Evolutionary conservation across 1,140 invertebrate genomes (phyloP).

Genomic region (Caerostris extrusa): DNA sequence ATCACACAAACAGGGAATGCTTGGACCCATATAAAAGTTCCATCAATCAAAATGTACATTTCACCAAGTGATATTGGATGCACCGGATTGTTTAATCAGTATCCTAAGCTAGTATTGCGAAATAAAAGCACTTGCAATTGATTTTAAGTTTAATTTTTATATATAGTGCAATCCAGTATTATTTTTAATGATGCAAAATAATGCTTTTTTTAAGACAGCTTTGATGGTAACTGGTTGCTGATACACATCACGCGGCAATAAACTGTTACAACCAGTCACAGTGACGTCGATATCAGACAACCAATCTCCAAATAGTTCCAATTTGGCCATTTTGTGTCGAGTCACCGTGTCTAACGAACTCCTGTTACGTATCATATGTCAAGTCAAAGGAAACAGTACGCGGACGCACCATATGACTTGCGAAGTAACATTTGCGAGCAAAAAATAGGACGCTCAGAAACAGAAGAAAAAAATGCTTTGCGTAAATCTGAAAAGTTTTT

Average conservation of each 20-base stretch:
- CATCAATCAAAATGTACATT: constrained; percentile 63
- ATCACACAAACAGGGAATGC: neutral
- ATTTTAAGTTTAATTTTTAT: no score
- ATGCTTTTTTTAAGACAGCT: no score
- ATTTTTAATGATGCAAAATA: no score
- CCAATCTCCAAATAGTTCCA: neutral
- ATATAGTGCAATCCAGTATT: no score
- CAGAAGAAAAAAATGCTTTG: neutral
- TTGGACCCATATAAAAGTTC: constrained; percentile 44
- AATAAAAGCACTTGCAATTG: no score
- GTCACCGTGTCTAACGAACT: neutral
- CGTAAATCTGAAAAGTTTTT: neutral
- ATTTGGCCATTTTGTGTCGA: neutral
- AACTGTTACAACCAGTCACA: constrained; percentile 1
- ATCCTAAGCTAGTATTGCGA: no score
- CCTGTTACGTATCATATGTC: neutral
- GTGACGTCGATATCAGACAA: neutral
- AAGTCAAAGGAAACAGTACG: neutral
- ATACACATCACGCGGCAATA: neutral
- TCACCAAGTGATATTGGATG: neutral
- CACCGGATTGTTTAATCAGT: no score
- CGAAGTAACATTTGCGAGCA: neutral
- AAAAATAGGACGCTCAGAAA: neutral
- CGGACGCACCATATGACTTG: neutral
- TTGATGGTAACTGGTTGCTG: neutral